phyloP scores from a whole-genome alignment of 2,797 vertebrate genomes.

The Sebastes hubbsi region DNA sequence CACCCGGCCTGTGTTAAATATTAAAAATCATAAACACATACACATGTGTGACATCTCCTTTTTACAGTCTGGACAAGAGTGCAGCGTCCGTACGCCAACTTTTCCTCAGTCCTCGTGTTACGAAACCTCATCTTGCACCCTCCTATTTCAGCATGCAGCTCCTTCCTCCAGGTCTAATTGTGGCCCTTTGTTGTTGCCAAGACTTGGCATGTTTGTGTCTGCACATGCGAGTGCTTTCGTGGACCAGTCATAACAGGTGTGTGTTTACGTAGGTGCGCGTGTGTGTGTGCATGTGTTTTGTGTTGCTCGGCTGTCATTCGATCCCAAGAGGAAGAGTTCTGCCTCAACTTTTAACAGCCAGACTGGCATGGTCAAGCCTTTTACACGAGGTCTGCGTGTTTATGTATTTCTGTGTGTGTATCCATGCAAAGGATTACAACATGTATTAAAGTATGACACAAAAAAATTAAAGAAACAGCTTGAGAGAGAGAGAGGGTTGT shows the following conservation, averaged over 20 bases:
- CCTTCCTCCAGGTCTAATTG: slow-evolving; percentile 32
- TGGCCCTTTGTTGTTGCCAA: slow-evolving; percentile 32
- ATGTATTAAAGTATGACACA: slow-evolving; percentile 54
- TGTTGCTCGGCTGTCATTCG: slow-evolving; percentile 15
- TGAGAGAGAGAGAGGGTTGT: slow-evolving; percentile 46
- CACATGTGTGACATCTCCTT: background rate
- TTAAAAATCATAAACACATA: background rate
- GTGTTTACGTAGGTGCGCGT: background rate
- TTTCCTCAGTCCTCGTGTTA: slow-evolving; percentile 1
- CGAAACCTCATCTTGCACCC: slow-evolving; percentile 24
- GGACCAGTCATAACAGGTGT: slow-evolving; percentile 49
- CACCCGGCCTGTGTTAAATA: background rate
- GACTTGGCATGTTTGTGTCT: slow-evolving; percentile 42
- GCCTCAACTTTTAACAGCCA: slow-evolving; percentile 32
- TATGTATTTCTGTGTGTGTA: background rate
- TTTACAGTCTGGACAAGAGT: slow-evolving; percentile 7
- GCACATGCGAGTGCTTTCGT: slow-evolving; percentile 26
- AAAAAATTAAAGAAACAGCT: slow-evolving; percentile 55
- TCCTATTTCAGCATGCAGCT: slow-evolving; percentile 26
- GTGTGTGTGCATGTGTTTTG: slow-evolving; percentile 4
- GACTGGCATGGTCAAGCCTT: slow-evolving; percentile 18
- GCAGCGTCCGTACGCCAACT: background rate
- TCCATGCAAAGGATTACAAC: slow-evolving; percentile 42
- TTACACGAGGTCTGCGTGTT: slow-evolving; percentile 2
- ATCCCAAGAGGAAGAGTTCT: slow-evolving; percentile 23